These are phyloP conservation scores for Lucilia sericata DNA, from an alignment of 1,140 invertebrate genomes.

Conservation along the genomic window DNA sequence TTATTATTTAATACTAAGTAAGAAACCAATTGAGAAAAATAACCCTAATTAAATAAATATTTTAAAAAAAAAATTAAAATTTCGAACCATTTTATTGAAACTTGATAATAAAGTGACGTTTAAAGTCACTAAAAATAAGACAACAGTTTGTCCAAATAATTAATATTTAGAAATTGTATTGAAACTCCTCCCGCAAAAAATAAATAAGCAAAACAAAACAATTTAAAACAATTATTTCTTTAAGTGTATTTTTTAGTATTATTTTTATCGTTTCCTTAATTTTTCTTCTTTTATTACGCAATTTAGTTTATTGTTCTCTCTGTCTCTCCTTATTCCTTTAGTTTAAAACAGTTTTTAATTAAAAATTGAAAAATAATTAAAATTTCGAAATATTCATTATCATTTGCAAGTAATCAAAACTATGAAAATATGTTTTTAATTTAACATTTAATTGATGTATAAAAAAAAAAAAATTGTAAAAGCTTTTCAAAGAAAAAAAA, in stretches of 20 bases:
- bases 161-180: not conserved
- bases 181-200: no score
- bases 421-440: constrained; percentile 3
- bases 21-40: not conserved
- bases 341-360: no score
- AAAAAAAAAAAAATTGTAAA: not conserved
- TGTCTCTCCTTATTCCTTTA: no score
- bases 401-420: not conserved
- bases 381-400: not conserved
- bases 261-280: not conserved
- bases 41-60: not conserved
- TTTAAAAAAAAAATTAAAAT: not conserved
- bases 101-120: constrained; percentile 1
- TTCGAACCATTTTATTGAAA: not conserved
- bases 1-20: not conserved
- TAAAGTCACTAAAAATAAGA: not conserved
- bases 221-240: not conserved
- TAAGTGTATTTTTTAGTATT: constrained; percentile 24
- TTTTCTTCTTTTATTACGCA: not conserved
- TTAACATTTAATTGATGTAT: constrained; percentile 6
- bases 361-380: no score
- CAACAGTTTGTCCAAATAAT: not conserved
- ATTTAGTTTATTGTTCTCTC: no score
- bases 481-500: not conserved
- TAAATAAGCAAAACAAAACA: not conserved